A percentile compares a stretch with the other conserved stretches of the same genome.
phyloP scores from a whole-genome alignment of 2,888 invertebrate genomes.

The Kuschelorhynchus macadamiae region DNA sequence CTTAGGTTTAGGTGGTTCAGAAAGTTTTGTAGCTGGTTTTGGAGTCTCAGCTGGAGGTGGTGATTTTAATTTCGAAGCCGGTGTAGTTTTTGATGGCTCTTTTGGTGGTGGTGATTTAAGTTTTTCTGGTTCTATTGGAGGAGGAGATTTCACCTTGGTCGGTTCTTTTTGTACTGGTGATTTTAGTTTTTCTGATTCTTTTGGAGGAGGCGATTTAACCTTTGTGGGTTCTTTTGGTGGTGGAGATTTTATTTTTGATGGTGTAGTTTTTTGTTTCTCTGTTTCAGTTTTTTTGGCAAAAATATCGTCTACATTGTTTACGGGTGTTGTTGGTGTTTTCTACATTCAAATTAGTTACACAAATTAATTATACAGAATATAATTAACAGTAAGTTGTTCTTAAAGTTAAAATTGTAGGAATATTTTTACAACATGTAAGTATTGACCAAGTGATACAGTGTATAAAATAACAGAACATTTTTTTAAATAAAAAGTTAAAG shows the following conservation, averaged over 20 bases:
- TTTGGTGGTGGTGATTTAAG: constrained; percentile 53
- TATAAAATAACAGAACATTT: too few relatives aligned
- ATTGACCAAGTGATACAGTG: too few relatives aligned
- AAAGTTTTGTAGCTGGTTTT: constrained; percentile 29
- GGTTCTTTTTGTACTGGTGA: too few relatives aligned
- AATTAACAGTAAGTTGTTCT: background rate
- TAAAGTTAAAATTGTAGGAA: constrained; percentile 6
- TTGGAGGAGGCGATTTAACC: constrained; percentile 48
- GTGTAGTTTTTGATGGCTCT: too few relatives aligned
- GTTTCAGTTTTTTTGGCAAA: constrained; percentile 53
- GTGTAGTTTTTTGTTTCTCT: constrained; percentile 50
- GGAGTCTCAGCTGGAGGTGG: constrained; percentile 50
- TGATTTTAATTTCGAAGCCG: too few relatives aligned
- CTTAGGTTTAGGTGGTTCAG: constrained; percentile 27
- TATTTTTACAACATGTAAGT: too few relatives aligned
- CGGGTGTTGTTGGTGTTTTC: constrained; percentile 62
- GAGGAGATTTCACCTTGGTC: constrained; percentile 34
- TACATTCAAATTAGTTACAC: constrained; percentile 45
- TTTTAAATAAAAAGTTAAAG: background rate
- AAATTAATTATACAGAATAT: constrained; percentile 15
- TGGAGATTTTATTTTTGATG: constrained; percentile 39
- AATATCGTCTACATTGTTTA: constrained; percentile 68
- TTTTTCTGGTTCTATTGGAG: constrained; percentile 25
- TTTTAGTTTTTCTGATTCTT: constrained; percentile 63
- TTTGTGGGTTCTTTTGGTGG: constrained; percentile 25